Base-by-base conservation (phyloP, 1,140 invertebrate genomes). In the Formica selysi region DNA sequence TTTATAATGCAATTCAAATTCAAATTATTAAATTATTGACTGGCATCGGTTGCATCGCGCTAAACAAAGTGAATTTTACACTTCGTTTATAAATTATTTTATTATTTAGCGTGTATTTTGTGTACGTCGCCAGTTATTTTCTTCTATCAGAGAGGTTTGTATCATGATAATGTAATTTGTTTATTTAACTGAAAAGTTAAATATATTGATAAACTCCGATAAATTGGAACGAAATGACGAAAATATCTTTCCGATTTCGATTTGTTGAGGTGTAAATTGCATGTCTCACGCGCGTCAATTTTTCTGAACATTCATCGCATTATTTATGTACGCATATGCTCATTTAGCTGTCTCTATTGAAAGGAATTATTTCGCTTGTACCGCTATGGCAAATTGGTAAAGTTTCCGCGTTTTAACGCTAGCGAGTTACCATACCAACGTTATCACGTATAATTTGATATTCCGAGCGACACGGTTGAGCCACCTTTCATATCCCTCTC, bases 401-500 rank as follows among this genome's bases (percentile, higher is more conserved):
- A 90, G 89, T 90, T 90, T 83, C 38, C 65, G n/a, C 61, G 81
- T 87, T 89, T 90, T 83, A 90, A 89, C 88, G 76, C 59, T 38
- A 64, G 70, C 80, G 68, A 87, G 68, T 89, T 78, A 83, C n/a
- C 76, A n/a, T 70, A 44, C n/a, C 89, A 41, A 85, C 54, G 48
- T 87, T 71, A 70, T 62, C 65, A 26, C 54, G 70, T 89, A 87
- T 87, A 90, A 90, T 89, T 85, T 85, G 78, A 89, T 89, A 89
- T 89, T 86, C 88, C 22, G 6, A 32, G 87, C 54, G 85, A 87
- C 89, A 80, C 70, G 41, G 54, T 85, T 68, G 44, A 83, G 38
- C 38, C 54, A 41, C 67, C 65, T 16, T n/a, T 80, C 70, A 70
- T 57, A 57, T 22, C 7, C 19, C 10, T 19, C 22, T 65, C 59